phyloP scores from a whole-genome alignment of 30 jellyfish, hydroid and myxozoan species.

The Catostylus mosaicus region DNA sequence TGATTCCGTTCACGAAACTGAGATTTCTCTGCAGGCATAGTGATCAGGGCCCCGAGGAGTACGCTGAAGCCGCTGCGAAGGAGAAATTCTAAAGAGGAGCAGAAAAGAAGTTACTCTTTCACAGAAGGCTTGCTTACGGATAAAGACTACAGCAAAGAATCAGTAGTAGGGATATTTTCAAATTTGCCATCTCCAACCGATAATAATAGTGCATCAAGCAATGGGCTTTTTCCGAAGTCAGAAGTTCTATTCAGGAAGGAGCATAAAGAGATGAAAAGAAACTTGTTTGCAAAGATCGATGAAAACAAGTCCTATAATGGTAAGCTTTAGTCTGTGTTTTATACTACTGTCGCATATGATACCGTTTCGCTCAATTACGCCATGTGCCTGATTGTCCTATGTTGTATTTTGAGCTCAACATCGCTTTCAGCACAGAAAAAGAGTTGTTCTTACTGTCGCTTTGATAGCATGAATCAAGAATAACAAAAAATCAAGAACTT shows the following conservation, averaged over 20 bases:
- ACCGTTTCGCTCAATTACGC: too few relatives aligned
- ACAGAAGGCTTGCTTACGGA: slow-evolving; percentile 57
- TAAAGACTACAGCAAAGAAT: slow-evolving; percentile 15
- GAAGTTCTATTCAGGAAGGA: slow-evolving; percentile 70
- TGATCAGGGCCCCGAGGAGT: slow-evolving; percentile 3
- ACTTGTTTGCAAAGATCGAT: slow-evolving; percentile 35
- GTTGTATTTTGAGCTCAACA: too few relatives aligned
- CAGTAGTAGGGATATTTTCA: slow-evolving; percentile 52
- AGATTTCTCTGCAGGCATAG: slow-evolving; percentile 18
- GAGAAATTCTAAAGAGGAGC: slow-evolving; percentile 13
- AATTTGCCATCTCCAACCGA: slow-evolving; percentile 46
- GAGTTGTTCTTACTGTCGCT: too few relatives aligned
- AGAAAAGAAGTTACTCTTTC: slow-evolving; percentile 50
- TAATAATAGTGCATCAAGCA: neutral
- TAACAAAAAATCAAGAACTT: too few relatives aligned
- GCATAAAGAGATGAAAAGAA: slow-evolving; percentile 52
- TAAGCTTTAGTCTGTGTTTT: neutral
- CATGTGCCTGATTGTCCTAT: too few relatives aligned
- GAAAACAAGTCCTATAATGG: slow-evolving; percentile 8
- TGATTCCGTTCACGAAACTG: too few relatives aligned
- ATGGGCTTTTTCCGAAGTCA: slow-evolving; percentile 52
- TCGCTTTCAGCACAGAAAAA: too few relatives aligned
- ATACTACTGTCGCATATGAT: too few relatives aligned
- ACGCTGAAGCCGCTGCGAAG: neutral
- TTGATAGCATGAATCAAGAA: too few relatives aligned